Conservation (phyloP, 1,140 invertebrate genomes). For the Drosophila busckii region DNA sequence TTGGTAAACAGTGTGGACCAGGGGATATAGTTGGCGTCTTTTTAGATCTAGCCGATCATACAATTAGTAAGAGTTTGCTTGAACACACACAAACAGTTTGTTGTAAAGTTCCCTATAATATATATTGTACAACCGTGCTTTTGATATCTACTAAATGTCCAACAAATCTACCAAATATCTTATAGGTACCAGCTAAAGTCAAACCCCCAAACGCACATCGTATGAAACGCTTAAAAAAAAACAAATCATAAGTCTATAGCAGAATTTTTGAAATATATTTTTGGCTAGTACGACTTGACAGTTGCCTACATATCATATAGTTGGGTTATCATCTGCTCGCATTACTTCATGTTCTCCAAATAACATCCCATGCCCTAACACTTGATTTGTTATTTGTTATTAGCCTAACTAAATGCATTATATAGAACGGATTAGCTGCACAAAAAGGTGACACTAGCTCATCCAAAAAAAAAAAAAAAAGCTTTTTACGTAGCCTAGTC, state of each 20-base stretch:
- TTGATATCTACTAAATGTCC: slow-evolving; percentile 76
- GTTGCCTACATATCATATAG: no score
- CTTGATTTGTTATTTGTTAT: slow-evolving; percentile 48
- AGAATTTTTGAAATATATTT: no score
- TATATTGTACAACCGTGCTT: slow-evolving; percentile 58
- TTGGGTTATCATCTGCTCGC: no score
- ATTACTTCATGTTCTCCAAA: slow-evolving; percentile 5
- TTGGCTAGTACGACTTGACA: no score
- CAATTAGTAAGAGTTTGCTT: slow-evolving; percentile 90
- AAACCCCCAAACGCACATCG: no score
- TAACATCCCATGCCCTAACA: slow-evolving; percentile 55
- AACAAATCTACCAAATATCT: no score
- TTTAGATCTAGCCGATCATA: slow-evolving; percentile 96
- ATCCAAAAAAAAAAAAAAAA: slow-evolving; percentile 41
- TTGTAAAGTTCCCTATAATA: slow-evolving; percentile 41
- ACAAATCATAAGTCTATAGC: no score
- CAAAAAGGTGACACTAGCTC: slow-evolving; percentile 72
- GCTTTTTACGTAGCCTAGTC: slow-evolving; percentile 55
- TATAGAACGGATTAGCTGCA: slow-evolving; percentile 53
- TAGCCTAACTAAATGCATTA: slow-evolving; percentile 49
- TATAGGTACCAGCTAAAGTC: no score
- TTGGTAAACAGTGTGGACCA: slow-evolving; percentile 96
- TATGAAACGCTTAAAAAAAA: no score
- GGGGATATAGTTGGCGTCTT: slow-evolving; percentile 97
- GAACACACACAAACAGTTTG: slow-evolving; percentile 45